phyloP scores from a whole-genome alignment of 2,113 vertebrate genomes.

The Platichthys flesus region DNA sequence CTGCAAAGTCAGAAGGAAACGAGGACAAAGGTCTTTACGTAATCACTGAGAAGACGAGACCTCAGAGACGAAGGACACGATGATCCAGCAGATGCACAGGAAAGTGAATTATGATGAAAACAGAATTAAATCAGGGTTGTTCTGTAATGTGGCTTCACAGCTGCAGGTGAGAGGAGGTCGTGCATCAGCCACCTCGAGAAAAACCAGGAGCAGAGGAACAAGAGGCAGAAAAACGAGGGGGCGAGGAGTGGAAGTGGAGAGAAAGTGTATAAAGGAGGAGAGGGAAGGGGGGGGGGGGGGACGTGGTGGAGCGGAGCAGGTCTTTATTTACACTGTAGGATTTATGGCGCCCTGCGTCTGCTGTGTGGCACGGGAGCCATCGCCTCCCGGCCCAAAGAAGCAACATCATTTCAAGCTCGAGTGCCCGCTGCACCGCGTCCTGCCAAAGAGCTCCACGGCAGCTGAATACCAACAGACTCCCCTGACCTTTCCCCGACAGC shows the following conservation, averaged over 20 bases:
- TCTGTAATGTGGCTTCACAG: not conserved
- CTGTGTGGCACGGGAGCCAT: constrained; percentile 65
- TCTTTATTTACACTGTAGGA: constrained; percentile 73
- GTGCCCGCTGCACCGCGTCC: constrained; percentile 59
- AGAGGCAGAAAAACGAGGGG: constrained; percentile 29
- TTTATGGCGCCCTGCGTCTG: constrained; percentile 65
- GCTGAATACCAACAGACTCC: constrained; percentile 72
- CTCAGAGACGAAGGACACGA: not conserved
- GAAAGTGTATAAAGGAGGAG: not conserved
- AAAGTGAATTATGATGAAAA: not conserved
- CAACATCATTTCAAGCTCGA: constrained; percentile 79
- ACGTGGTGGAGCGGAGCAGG: constrained; percentile 48
- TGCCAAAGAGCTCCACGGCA: constrained; percentile 63
- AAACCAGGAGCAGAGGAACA: not conserved
- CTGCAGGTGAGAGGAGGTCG: constrained; percentile 13
- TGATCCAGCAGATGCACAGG: too few species aligned
- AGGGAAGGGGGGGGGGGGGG: constrained; percentile 28
- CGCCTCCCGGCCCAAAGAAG: constrained; percentile 61
- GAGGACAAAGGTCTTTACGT: not conserved
- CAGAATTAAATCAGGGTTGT: not conserved
- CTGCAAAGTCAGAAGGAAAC: constrained; percentile 10
- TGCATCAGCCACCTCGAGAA: constrained; percentile 4
- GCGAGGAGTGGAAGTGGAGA: constrained; percentile 13
- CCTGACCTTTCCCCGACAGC: constrained; percentile 69
- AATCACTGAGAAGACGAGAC: too few species aligned